Evolutionary conservation across 2,113 vertebrate species (phyloP).

Genomic region (Hyla sarda): DNA sequence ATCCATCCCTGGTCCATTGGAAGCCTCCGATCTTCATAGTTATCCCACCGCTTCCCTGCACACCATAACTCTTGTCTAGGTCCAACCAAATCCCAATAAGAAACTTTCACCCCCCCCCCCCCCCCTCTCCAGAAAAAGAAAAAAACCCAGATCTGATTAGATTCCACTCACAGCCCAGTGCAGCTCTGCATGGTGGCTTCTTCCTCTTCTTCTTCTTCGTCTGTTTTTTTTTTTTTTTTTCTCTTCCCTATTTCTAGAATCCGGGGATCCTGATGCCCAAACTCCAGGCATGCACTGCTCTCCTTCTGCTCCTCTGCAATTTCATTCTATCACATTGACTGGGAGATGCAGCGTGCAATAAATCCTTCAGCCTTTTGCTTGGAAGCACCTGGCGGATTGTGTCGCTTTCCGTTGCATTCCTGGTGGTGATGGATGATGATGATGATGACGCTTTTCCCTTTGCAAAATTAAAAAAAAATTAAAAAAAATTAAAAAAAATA

Average conservation of each 20-base stretch:
- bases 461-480: neutral
- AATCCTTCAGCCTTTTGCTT: constrained; percentile 51
- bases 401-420: neutral
- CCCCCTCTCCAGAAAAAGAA: constrained; percentile 61
- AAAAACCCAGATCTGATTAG: constrained; percentile 80
- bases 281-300: constrained; percentile 69
- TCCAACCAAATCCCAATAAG: constrained; percentile 63
- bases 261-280: constrained; percentile 58
- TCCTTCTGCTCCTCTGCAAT: constrained; percentile 73
- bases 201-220: constrained; percentile 38
- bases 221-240: neutral
- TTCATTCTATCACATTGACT: constrained; percentile 73
- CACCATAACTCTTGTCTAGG: constrained; percentile 37
- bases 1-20: constrained; percentile 51
- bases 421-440: neutral
- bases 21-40: constrained; percentile 38
- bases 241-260: neutral
- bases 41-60: constrained; percentile 40
- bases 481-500: too few species aligned
- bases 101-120: constrained; percentile 60
- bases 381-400: constrained; percentile 35
- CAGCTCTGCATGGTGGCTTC: constrained; percentile 88
- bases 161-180: constrained; percentile 94
- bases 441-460: too few species aligned
- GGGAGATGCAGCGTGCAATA: constrained; percentile 58